A percentile compares a stretch with the other conserved stretches of the same genome.
phyloP scores from a whole-genome alignment of 2,113 vertebrate species.

The Pelvicachromis taeniatus region DNA sequence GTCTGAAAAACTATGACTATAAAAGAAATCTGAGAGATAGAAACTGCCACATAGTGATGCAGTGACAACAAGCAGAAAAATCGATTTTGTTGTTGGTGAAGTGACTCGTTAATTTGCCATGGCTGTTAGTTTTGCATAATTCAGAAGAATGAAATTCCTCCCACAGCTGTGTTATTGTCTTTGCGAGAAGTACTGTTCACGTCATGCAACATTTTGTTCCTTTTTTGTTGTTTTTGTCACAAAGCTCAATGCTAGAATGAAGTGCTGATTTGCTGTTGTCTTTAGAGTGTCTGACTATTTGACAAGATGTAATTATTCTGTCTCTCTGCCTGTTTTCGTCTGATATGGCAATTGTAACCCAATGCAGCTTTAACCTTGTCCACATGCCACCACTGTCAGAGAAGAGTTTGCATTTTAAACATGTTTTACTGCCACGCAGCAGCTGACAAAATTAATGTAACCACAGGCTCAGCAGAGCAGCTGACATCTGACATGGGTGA shows the following conservation, averaged over 20 bases:
- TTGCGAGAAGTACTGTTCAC: neutral
- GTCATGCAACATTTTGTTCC: neutral
- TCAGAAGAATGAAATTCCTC: neutral
- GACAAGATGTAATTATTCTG: constrained; percentile 25
- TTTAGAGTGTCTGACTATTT: neutral
- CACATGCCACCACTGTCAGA: neutral
- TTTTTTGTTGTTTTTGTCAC: neutral
- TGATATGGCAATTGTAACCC: neutral
- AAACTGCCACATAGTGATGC: neutral
- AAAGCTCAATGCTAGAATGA: neutral
- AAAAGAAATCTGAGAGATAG: neutral
- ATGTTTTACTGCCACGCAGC: neutral
- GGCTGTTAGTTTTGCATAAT: neutral
- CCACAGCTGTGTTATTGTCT: neutral
- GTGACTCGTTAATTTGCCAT: neutral
- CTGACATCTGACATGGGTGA: neutral
- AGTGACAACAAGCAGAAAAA: neutral
- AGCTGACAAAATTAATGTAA: neutral
- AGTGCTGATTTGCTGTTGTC: neutral
- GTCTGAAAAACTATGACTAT: neutral
- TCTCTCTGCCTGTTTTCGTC: neutral
- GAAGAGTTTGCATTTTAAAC: neutral
- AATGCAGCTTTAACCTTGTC: neutral
- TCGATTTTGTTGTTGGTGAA: neutral
- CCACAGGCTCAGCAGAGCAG: neutral